Percentiles rank a stretch among this genome's conserved stretches.
Evolutionary conservation across 2,113 vertebrate species (phyloP).

Genomic region (Macquaria australasica): DNA sequence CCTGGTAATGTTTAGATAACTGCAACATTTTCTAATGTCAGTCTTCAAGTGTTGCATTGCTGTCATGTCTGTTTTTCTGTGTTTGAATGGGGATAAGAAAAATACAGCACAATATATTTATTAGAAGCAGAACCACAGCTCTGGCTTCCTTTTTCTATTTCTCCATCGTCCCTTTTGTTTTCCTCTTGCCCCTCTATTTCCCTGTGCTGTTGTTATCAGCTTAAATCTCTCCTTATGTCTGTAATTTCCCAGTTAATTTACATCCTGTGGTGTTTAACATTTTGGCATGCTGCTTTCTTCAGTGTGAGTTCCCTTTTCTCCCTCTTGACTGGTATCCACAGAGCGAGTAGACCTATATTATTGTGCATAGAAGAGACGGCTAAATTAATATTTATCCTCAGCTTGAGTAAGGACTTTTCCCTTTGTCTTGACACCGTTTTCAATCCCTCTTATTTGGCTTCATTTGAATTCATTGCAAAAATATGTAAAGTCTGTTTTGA

Average conservation of each 20-base stretch:
- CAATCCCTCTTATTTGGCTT: background rate
- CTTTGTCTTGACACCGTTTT: background rate
- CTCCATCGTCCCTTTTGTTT: background rate
- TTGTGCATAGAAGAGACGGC: background rate
- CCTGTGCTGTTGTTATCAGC: background rate
- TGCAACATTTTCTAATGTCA: too few relatives aligned
- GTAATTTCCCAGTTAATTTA: background rate
- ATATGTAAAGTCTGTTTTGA: background rate
- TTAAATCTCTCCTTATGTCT: background rate
- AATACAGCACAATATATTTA: background rate
- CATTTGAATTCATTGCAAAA: background rate
- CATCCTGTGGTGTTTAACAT: slow-evolving; percentile 23
- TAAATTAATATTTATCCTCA: background rate
- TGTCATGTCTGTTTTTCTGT: background rate
- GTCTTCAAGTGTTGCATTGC: background rate
- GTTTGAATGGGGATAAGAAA: background rate
- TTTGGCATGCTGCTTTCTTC: background rate
- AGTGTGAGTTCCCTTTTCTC: slow-evolving; percentile 9
- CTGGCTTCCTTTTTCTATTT: background rate
- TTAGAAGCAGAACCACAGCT: background rate
- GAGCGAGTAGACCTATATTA: background rate
- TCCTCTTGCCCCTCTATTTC: background rate
- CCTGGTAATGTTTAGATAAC: background rate
- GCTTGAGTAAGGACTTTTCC: background rate
- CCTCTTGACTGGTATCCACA: background rate